Percentiles rank a stretch among this genome's conserved stretches.
These are phyloP conservation scores for Ciconia stormi DNA, from an alignment of 2,113 vertebrate genomes.

Conservation along the genomic window DNA sequence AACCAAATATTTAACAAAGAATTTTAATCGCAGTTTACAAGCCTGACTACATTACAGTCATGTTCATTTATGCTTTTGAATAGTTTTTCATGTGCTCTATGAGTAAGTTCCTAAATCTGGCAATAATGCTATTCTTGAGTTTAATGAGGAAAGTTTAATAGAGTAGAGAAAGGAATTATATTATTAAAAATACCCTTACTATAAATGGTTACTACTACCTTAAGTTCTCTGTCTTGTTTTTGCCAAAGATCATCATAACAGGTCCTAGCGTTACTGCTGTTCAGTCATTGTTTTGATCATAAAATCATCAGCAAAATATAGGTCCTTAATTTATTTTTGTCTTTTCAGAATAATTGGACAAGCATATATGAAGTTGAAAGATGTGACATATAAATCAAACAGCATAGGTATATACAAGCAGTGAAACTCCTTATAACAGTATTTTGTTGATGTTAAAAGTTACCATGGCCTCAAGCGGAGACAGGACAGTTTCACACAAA, in stretches of 20 bases:
- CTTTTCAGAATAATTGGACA: accelerated
- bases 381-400: neutral
- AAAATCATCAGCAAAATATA: neutral
- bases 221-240: neutral
- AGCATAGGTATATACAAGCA: neutral
- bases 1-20: neutral
- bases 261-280: neutral
- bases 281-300: neutral
- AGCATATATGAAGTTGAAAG: neutral
- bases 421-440: neutral
- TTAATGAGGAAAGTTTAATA: neutral
- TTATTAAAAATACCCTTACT: neutral
- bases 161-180: neutral
- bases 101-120: neutral
- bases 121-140: neutral
- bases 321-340: neutral
- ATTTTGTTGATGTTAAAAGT: neutral
- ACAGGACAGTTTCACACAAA: neutral
- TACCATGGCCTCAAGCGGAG: neutral
- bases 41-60: too few species aligned
- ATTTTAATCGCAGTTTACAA: neutral
- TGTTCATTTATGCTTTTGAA: neutral
- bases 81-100: neutral
- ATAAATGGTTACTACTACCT: neutral
- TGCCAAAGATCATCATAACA: neutral